Conservation (phyloP, 1,140 invertebrate species). For the Mamestra configurata region DNA sequence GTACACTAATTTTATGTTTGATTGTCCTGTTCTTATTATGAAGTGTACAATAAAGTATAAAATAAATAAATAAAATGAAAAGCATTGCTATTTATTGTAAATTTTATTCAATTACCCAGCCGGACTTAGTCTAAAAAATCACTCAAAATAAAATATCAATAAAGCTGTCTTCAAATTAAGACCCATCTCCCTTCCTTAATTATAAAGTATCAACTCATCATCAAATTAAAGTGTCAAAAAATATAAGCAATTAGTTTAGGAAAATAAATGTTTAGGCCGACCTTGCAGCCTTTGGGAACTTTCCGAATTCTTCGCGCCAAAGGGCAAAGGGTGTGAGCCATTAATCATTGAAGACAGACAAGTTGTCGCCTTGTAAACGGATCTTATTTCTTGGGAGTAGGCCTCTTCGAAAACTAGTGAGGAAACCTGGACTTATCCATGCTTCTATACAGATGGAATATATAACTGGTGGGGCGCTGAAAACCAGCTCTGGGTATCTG, state of each 20-base stretch:
- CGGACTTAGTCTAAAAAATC: background rate
- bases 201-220: background rate
- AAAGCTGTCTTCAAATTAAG: background rate
- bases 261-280: conserved; percentile 30
- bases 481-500: no score
- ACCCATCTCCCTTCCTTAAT: background rate
- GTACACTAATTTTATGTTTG: no score
- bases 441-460: no score
- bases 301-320: conserved; percentile 17
- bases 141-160: background rate
- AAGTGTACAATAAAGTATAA: no score
- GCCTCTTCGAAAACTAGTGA: background rate
- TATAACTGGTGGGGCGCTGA: no score
- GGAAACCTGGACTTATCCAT: no score
- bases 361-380: conserved; percentile 44
- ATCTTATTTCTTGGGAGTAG: conserved; percentile 29
- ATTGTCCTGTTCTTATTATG: no score
- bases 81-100: no score
- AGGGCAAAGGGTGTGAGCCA: conserved; percentile 38
- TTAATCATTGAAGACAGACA: conserved; percentile 49
- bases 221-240: conserved; percentile 30
- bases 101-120: no score
- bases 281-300: conserved; percentile 29
- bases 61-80: no score
- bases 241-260: conserved; percentile 35